These are phyloP conservation scores for Cercopithecus neglectus DNA, from an alignment of 2,797 vertebrate genomes.

Conservation along the genomic window DNA sequence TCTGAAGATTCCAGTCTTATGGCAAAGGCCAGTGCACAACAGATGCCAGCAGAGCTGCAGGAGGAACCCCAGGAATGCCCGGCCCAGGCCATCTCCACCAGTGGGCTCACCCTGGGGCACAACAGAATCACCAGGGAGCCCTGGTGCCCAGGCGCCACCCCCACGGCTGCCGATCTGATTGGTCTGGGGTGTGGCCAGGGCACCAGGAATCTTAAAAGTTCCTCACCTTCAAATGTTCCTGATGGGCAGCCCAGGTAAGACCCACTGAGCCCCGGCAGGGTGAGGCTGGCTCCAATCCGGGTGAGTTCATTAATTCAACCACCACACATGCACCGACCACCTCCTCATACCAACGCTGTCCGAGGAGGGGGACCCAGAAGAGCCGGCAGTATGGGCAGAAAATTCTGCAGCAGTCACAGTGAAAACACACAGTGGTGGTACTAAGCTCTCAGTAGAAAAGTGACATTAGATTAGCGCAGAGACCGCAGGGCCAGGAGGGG, in stretches of 20 bases:
- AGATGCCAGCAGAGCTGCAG: rapidly evolving
- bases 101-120: rapidly evolving
- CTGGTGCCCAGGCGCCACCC: rapidly evolving
- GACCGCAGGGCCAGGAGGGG: rapidly evolving
- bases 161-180: rapidly evolving
- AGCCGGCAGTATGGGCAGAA: rapidly evolving
- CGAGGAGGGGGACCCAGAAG: rapidly evolving
- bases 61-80: rapidly evolving
- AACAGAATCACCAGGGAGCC: rapidly evolving
- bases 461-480: rapidly evolving
- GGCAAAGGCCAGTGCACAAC: rapidly evolving
- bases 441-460: rapidly evolving
- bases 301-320: background rate
- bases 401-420: rapidly evolving
- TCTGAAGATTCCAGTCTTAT: background rate
- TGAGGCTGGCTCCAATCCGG: rapidly evolving
- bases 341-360: rapidly evolving
- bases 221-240: background rate
- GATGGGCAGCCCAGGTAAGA: too few relatives aligned
- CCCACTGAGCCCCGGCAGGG: rapidly evolving
- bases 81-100: rapidly evolving
- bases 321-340: background rate
- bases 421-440: rapidly evolving
- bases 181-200: background rate
- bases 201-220: rapidly evolving